Conservation (phyloP, 2,113 vertebrate species). For the Microtus richardsoni region DNA sequence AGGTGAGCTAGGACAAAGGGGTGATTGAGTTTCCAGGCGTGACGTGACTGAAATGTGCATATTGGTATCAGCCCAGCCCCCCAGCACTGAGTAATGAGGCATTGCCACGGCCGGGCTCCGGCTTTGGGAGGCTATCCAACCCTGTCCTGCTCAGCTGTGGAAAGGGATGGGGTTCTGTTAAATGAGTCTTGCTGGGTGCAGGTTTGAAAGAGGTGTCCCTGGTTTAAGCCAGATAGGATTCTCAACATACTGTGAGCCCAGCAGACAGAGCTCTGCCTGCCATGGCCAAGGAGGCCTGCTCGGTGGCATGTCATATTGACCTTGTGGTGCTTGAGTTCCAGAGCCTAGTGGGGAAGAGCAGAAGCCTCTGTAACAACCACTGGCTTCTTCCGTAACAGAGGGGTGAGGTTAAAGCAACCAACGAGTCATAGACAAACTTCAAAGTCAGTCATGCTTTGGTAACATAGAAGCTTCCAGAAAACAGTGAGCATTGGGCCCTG, state of each 20-base stretch:
- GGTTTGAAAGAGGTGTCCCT: not conserved
- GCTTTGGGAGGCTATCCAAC: slow-evolving; percentile 47
- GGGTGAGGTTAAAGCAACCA: not conserved
- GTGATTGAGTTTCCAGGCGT: slow-evolving; percentile 25
- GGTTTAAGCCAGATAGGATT: not conserved
- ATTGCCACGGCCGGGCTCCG: not conserved
- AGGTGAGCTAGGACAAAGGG: slow-evolving; percentile 8
- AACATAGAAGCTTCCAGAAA: not conserved
- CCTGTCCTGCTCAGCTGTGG: slow-evolving; percentile 17
- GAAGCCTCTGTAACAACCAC: not conserved
- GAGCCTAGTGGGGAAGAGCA: not conserved
- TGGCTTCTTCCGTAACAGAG: not conserved
- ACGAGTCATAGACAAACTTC: not conserved
- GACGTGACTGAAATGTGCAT: slow-evolving; percentile 3
- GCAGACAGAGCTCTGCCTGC: not conserved
- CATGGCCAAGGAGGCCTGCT: not conserved
- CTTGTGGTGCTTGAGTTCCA: not conserved
- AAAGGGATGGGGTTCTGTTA: slow-evolving; percentile 53
- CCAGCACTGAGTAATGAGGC: slow-evolving; percentile 58
- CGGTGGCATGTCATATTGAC: not conserved
- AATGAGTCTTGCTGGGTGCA: not conserved
- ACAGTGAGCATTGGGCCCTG: not conserved
- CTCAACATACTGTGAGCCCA: not conserved
- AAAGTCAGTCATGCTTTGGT: not conserved
- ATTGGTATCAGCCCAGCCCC: not conserved